Evolutionary conservation across 2,888 invertebrate species (phyloP).

Genomic region (Arctia plantaginis): DNA sequence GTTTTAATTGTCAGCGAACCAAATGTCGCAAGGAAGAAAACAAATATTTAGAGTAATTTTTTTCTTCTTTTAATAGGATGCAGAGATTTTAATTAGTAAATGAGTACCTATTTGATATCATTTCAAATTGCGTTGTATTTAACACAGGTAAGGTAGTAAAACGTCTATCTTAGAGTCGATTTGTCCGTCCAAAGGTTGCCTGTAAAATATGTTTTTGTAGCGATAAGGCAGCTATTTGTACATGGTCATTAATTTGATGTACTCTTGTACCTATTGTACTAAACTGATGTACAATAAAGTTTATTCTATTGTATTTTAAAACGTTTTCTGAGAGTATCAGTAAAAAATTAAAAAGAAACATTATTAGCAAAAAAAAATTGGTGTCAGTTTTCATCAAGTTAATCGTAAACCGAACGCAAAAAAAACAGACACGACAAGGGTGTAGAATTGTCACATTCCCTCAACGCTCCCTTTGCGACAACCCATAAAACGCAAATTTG

Average conservation of each 20-base stretch:
- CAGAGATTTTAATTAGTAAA: background rate
- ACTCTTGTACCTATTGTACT: no score
- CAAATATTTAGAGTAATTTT: background rate
- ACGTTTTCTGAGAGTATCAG: background rate
- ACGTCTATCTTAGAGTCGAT: no score
- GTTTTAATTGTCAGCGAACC: conserved; percentile 73
- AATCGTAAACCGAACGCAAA: conserved; percentile 60
- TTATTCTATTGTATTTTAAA: no score
- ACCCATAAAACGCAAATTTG: conserved; percentile 85
- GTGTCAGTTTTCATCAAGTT: conserved; percentile 43
- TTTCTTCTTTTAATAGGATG: background rate
- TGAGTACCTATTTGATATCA: background rate
- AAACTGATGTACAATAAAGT: no score
- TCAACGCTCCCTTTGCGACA: conserved; percentile 76
- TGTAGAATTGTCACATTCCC: conserved; percentile 78
- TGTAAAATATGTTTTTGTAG: no score
- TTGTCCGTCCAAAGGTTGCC: no score
- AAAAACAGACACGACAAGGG: conserved; percentile 65
- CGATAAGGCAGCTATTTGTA: no score
- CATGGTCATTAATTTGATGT: no score
- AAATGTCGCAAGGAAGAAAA: conserved; percentile 45
- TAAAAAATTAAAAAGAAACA: background rate
- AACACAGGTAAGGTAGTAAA: background rate
- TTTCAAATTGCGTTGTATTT: background rate
- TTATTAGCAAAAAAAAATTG: background rate